Evolutionary conservation across 2,797 vertebrate species (phyloP), one percentile per base, ranked within the genome.

Genomic region (Lates japonicus): DNA sequence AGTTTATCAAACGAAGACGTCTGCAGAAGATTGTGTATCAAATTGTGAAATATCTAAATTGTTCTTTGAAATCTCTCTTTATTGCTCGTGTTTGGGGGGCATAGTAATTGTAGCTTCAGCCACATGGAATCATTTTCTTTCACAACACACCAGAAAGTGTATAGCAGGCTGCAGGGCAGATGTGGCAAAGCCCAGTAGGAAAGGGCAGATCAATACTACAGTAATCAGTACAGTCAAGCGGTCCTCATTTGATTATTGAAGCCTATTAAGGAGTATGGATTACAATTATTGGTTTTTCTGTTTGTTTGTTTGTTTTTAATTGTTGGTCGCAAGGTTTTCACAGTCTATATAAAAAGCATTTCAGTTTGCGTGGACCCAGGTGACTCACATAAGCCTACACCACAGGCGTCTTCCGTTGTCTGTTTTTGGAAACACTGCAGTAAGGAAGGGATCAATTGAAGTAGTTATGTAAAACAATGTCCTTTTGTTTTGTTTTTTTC

Each of bases 1-100:
- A 4, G 20, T 39, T 44, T 37, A 59, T 63, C 37, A 69, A 75
- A 7, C 42, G 7, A 66, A 69, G 17, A 70, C 19, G 67, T 82
- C 76, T 44, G 51, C 49, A 80, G 52, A 61, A 20, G n/a, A 85
- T 70, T 89, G 64, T 85, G 65, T 81, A 77, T 84, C 59, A 84
- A 81, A 84, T 73, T 49, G 35, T 64, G 25, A 65, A 51, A 35
- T 35, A 65, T 65, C 11, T 6, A 33, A 48, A 33, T 46, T 64
- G 17, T 33, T 48, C 17, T 46, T 48, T 66, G 62, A 67, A 67
- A n/a, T 22, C n/a, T 54, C 11, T 33, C 33, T 35, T 48, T 64
- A 14, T 65, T 48, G 17, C 44, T 49, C 42, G 8, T 29, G 11
- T 52, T 57, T 57, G 7, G 25, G 19, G 42, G 25, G 20, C 62